Evolutionary conservation across 2,113 vertebrate genomes (phyloP), one percentile per base, ranked within the genome.

Genomic region (Ammodytes marinus): DNA sequence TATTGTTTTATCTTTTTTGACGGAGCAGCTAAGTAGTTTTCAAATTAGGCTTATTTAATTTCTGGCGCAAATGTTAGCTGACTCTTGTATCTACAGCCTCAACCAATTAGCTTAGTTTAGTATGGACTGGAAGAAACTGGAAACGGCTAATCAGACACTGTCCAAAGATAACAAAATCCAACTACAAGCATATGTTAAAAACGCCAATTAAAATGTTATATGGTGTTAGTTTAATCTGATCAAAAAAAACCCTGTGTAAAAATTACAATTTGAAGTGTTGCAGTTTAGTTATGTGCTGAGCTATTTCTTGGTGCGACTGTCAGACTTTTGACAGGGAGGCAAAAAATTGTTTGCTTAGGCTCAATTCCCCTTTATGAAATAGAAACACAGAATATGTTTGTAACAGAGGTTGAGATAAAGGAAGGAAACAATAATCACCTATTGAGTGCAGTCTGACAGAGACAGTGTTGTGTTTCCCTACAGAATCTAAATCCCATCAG

Each of bases 401-500:
- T 7, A 52, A 40, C 6, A 10, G 9, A 79, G 10, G 11, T 45
- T 52, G 11, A 64, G 4, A 45, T 74, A 4, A 12, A 37, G 39
- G 12, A 80, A 5, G 52, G 37, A 55, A 3, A 63, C 14, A 55
- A 35, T 6, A 35, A 27, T 27, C 27, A 27, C 8, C 45, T 40
- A 17, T 11, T 27, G 42, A 64, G 12, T 9, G 2, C 49, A 69
- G 3, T 54, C 8, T n/a, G 9, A 60, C 12, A 55, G 8, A 9
- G 58, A 73, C 45, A 40, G 57, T 77, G 40, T 80, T 74, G 19
- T 86, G 49, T 77, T 71, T 76, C 71, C 67, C 85, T 87, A 45
- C 74, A 64, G 74, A 80, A 73, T 42, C 84, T 52, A 77, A 67
- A 72, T 89, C 89, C 50, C 88, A 84, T 70, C 90, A 90, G 49